A percentile compares a stretch with the other conserved stretches of the same genome.
Conservation (phyloP, 2,113 vertebrate genomes). For the Apistogramma diplotaenia region DNA sequence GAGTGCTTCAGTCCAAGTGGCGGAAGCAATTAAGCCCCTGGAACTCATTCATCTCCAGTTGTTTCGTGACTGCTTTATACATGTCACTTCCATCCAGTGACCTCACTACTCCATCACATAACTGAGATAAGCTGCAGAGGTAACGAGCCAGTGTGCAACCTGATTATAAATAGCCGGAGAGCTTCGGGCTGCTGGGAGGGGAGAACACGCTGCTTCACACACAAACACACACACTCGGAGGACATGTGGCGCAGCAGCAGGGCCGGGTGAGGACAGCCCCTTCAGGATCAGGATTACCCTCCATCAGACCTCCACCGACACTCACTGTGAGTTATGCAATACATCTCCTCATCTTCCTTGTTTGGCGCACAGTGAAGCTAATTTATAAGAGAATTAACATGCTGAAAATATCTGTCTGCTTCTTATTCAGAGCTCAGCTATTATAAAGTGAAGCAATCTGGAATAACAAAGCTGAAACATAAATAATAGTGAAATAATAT, state of each 20-base stretch:
- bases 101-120: slow-evolving; percentile 57
- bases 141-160: slow-evolving; percentile 49
- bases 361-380: neutral
- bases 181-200: slow-evolving; percentile 55
- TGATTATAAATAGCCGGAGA: slow-evolving; percentile 67
- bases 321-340: slow-evolving; percentile 53
- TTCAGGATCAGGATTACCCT: slow-evolving; percentile 46
- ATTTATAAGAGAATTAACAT: slow-evolving; percentile 6
- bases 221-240: slow-evolving; percentile 3
- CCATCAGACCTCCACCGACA: slow-evolving; percentile 27
- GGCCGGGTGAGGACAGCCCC: slow-evolving; percentile 51
- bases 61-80: neutral
- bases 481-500: slow-evolving; percentile 67
- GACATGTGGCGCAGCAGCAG: slow-evolving; percentile 37
- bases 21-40: slow-evolving; percentile 32
- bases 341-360: slow-evolving; percentile 40
- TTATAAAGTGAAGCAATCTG: slow-evolving; percentile 56
- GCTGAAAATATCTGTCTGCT: neutral
- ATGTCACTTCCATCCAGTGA: slow-evolving; percentile 41
- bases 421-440: slow-evolving; percentile 9
- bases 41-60: slow-evolving; percentile 31
- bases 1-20: slow-evolving; percentile 11
- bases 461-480: slow-evolving; percentile 60
- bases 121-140: slow-evolving; percentile 56
- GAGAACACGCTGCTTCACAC: slow-evolving; percentile 35